Conservation (phyloP, 2,888 invertebrate species). For the Caenorhabditis becei region DNA sequence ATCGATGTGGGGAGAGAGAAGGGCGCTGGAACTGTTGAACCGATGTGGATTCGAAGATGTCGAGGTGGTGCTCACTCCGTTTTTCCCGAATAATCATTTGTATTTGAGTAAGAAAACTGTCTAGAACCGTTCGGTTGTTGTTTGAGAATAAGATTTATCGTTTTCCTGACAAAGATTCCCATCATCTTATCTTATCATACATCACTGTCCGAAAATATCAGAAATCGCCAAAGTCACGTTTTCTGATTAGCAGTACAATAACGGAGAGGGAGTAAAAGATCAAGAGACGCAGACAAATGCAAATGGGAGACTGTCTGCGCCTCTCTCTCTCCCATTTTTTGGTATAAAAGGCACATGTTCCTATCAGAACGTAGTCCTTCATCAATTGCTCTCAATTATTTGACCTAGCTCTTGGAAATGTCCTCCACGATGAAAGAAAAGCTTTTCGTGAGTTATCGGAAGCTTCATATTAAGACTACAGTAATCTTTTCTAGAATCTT, state of each 20-base stretch:
- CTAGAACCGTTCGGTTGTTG: no score
- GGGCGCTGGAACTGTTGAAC: constrained; percentile 63
- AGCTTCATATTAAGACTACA: not conserved
- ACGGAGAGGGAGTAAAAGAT: not conserved
- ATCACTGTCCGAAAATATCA: not conserved
- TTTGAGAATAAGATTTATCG: no score
- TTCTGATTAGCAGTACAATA: no score
- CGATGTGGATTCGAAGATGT: constrained; percentile 68
- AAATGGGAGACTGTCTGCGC: not conserved
- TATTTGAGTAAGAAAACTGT: constrained; percentile 44
- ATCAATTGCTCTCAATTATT: not conserved
- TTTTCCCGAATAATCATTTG: constrained; percentile 64
- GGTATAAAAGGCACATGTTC: not conserved
- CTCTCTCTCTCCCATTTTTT: not conserved
- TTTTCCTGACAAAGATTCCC: no score
- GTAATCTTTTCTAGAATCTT: constrained; percentile 22
- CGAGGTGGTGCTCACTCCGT: constrained; percentile 51
- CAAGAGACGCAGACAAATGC: not conserved
- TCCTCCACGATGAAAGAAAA: constrained; percentile 1
- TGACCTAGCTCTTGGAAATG: not conserved
- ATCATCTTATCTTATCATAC: not conserved
- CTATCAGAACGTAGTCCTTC: not conserved
- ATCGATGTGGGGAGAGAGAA: constrained; percentile 70
- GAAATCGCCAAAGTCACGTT: constrained; percentile 5
- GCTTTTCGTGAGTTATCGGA: constrained; percentile 1